phyloP scores from a whole-genome alignment of 2,888 invertebrate species.

The Drosophila mercatorum region DNA sequence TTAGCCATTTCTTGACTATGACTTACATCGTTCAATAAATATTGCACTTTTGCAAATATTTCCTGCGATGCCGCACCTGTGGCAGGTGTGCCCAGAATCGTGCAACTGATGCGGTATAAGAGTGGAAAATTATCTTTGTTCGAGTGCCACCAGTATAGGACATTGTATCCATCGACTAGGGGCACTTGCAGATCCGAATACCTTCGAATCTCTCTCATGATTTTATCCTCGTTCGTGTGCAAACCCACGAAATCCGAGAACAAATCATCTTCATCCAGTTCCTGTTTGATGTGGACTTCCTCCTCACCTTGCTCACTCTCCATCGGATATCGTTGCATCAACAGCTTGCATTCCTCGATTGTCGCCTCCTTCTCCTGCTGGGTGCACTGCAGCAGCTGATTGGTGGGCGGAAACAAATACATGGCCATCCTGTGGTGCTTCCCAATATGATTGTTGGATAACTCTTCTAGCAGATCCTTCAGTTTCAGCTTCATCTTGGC shows the following conservation, averaged over 20 bases:
- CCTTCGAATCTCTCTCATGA: constrained; percentile 11
- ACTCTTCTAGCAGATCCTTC: background rate
- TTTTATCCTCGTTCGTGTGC: constrained; percentile 4
- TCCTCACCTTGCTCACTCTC: background rate
- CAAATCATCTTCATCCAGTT: constrained; percentile 21
- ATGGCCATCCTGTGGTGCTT: constrained; percentile 19
- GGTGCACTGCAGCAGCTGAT: constrained; percentile 20
- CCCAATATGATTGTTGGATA: background rate
- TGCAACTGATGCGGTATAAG: constrained; percentile 18
- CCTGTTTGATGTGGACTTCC: constrained; percentile 6
- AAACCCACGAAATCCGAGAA: constrained; percentile 21
- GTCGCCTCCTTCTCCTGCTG: constrained; percentile 12
- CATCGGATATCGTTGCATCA: constrained; percentile 5
- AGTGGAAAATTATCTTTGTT: constrained; percentile 21
- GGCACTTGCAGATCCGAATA: constrained; percentile 21
- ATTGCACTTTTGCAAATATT: background rate
- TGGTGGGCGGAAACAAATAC: constrained; percentile 29
- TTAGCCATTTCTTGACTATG: background rate
- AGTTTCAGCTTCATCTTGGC: background rate
- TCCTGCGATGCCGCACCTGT: background rate
- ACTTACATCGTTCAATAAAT: background rate
- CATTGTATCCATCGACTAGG: constrained; percentile 9
- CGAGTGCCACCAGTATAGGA: constrained; percentile 27
- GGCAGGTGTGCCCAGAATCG: constrained; percentile 22
- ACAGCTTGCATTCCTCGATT: constrained; percentile 11